Base-by-base conservation (phyloP, 2,888 invertebrate species). In the Zonitis immaculata region DNA sequence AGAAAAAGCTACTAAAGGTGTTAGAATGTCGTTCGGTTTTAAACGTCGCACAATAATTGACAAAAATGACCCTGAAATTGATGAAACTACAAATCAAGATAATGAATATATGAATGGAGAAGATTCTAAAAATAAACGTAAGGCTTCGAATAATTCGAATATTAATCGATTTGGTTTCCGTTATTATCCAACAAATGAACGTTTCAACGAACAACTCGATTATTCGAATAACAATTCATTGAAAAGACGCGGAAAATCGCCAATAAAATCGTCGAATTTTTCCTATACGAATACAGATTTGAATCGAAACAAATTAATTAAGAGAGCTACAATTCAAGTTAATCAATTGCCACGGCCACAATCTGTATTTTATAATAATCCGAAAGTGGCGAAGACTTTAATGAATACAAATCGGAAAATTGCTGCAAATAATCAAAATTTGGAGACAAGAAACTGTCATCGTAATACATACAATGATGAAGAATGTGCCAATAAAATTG, bases 11-110 rank as follows among this genome's bases (percentile, higher is more conserved):
- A 82, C 82, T 55, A 82, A 85, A 59, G 91, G 91, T 47, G 87
- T 89, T 58, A 86, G 90, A 52, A 90, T 88, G 71, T 90, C 91
- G 42, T 91, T 91, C 74, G 91, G 91, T 44, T 91, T 91, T 77
- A 86, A 88, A 47, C 82, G 87, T 54, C 83, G 87, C 42, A 70
- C 77, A 39, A 77, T 80, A 30, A 30, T 46, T 9, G 51, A 56
- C 39, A 73, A 75, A 25, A 76, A 77, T 30, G 73, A 73, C 4
- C 73, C 76, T 44, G 77, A 78, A 59, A 70, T 64, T 44, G 69
- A 71, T 49, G 68, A 69, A n/a, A 77, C 79, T 61, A 72, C 68
- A 39, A 71, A 73, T 51, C 69, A 70, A 14, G 68, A 66, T 49
- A 52, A 54, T 12, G 65, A 72, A 58, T 67, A 67, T 54, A 80